Percentiles rank a stretch among this genome's conserved stretches.
phyloP scores from a whole-genome alignment of 2,888 invertebrate species.

The Parnassius apollo region DNA sequence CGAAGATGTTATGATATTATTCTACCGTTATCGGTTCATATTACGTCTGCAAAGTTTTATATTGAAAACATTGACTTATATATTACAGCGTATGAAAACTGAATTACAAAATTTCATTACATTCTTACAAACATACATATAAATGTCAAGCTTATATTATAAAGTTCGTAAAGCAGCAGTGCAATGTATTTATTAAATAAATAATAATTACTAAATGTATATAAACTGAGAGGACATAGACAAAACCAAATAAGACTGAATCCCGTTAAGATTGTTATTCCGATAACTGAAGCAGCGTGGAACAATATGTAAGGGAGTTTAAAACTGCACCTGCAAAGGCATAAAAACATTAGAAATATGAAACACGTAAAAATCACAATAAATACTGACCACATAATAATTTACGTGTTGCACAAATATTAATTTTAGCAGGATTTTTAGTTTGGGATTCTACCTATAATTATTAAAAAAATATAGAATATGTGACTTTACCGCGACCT shows the following conservation, averaged over 20 bases:
- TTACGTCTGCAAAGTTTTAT: not conserved
- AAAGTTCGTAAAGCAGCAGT: not conserved
- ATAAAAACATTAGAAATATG: not conserved
- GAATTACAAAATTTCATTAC: no score
- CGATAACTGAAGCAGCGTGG: constrained; percentile 7
- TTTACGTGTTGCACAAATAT: not conserved
- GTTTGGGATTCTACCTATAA: no score
- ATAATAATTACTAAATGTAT: constrained; percentile 38
- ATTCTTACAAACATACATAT: not conserved
- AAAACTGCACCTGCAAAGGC: constrained; percentile 9
- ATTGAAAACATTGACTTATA: not conserved
- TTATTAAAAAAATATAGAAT: not conserved
- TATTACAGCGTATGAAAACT: no score
- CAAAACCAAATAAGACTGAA: constrained; percentile 35
- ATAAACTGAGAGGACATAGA: constrained; percentile 31
- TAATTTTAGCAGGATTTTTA: no score
- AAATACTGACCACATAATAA: not conserved
- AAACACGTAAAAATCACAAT: no score
- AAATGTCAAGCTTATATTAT: not conserved
- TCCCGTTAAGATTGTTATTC: constrained; percentile 32
- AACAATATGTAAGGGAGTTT: constrained; percentile 8
- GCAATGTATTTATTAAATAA: not conserved
- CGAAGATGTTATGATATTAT: not conserved
- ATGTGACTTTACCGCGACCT: not conserved
- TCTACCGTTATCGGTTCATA: not conserved